A percentile compares a stretch with the other conserved stretches of the same genome.
Evolutionary conservation across 2,797 vertebrate species (phyloP).

Genomic region (Echiichthys vipera): DNA sequence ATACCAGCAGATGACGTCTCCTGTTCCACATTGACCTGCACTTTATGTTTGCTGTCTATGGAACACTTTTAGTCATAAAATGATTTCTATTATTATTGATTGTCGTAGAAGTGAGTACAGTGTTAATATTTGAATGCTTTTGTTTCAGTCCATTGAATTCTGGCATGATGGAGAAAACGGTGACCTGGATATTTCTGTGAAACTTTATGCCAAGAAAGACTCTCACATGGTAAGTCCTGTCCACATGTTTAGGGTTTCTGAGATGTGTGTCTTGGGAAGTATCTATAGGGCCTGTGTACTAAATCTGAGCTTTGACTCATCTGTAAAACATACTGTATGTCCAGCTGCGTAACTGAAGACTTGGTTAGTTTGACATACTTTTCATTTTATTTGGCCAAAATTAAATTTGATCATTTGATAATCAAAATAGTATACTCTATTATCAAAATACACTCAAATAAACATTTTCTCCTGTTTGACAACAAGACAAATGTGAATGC

Average conservation of each 20-base stretch:
- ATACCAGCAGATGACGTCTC: not conserved
- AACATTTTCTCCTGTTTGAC: not conserved
- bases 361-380: not conserved
- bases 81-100: no score
- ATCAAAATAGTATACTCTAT: no score
- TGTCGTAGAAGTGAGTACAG: not conserved
- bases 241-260: not conserved
- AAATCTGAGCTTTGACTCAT: not conserved
- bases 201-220: constrained; percentile 88
- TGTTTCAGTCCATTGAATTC: constrained; percentile 84
- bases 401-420: no score
- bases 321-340: not conserved
- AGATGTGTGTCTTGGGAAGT: not conserved
- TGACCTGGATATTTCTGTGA: constrained; percentile 89
- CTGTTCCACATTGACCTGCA: not conserved
- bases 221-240: constrained; percentile 88
- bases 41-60: no score
- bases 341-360: not conserved
- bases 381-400: not conserved
- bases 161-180: constrained; percentile 90
- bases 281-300: not conserved
- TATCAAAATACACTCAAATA: not conserved
- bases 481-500: not conserved
- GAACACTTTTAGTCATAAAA: no score
- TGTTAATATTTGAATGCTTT: constrained; percentile 11